Conservation (phyloP, 2,888 invertebrate genomes). For the Eupithecia pulchellata region DNA sequence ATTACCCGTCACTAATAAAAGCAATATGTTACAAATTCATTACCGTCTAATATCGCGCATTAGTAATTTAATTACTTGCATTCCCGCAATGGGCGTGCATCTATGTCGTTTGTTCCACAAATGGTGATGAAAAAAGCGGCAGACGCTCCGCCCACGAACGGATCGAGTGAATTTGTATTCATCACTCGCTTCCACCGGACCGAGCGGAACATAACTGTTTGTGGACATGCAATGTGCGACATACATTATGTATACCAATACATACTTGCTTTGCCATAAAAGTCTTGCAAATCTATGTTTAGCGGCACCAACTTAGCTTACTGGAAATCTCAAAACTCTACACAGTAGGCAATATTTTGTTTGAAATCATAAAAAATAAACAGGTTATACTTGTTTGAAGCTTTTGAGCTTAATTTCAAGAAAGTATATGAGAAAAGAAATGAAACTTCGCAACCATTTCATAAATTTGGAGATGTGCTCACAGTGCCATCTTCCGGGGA, state of each 20-base stretch:
- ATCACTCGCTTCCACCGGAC: conserved; percentile 50
- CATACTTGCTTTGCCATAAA: background rate
- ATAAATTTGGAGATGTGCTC: conserved; percentile 4
- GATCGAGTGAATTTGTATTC: conserved; percentile 61
- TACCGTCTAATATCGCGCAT: conserved; percentile 51
- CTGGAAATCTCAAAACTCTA: background rate
- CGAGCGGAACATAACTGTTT: conserved; percentile 62
- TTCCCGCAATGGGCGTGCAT: conserved; percentile 60
- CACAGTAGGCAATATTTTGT: background rate
- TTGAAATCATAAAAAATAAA: background rate
- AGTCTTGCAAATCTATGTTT: background rate
- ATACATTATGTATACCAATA: conserved; percentile 41
- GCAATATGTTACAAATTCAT: conserved; percentile 47
- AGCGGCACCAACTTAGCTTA: background rate
- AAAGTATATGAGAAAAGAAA: background rate
- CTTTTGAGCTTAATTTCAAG: background rate
- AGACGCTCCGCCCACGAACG: conserved; percentile 56
- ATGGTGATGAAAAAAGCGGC: conserved; percentile 61
- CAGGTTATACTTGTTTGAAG: background rate
- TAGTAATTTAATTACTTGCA: conserved; percentile 59
- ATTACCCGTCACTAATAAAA: conserved; percentile 36
- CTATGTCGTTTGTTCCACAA: conserved; percentile 64
- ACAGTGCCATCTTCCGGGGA: conserved; percentile 60
- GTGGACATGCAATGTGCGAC: conserved; percentile 60
- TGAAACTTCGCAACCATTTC: background rate